phyloP scores from a whole-genome alignment of 2,797 vertebrate species.

The Platyrinchus mystaceus region DNA sequence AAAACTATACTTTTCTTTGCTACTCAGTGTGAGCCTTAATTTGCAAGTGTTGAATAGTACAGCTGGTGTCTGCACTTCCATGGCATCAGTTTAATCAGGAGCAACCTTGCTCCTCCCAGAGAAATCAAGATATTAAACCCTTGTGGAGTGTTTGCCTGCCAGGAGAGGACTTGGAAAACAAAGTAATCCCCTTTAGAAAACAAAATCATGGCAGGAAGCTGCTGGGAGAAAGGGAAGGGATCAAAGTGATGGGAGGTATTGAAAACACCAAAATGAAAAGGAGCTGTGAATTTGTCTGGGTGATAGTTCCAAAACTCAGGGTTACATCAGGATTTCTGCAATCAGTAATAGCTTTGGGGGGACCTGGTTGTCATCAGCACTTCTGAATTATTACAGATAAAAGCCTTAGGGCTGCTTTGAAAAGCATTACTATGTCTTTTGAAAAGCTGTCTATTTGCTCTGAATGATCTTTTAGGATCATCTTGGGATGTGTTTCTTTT shows the following conservation, averaged over 20 bases:
- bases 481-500: neutral
- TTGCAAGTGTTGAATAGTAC: neutral
- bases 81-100: neutral
- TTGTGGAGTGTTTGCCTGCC: neutral
- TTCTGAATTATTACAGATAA: neutral
- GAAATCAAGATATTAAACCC: neutral
- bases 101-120: neutral
- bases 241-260: neutral
- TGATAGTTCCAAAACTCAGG: neutral
- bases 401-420: neutral
- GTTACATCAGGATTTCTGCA: neutral
- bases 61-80: neutral
- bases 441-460: rapidly evolving
- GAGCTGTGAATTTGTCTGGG: neutral
- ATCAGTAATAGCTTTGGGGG: rapidly evolving
- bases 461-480: neutral
- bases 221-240: neutral
- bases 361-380: neutral
- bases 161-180: neutral
- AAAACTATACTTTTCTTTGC: neutral
- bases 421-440: neutral
- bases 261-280: neutral
- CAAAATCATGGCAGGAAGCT: neutral
- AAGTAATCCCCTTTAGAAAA: neutral
- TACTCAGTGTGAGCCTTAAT: neutral